Base-by-base conservation (phyloP, 2,113 vertebrate genomes). In the Ammodytes marinus region DNA sequence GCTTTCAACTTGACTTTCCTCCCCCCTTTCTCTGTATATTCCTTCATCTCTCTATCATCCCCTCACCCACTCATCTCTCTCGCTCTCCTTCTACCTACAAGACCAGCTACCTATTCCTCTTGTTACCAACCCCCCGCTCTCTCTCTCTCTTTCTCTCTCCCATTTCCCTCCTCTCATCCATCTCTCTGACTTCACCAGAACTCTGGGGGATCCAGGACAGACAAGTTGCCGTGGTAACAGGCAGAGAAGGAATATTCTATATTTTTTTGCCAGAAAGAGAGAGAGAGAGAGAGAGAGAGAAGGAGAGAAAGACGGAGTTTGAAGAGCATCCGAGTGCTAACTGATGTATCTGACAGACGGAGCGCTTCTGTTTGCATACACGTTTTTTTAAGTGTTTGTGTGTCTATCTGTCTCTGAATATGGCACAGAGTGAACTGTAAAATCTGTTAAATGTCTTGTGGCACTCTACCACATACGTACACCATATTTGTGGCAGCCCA, bases 171-270 rank as follows among this genome's bases (percentile, higher is more conserved):
- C 74, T 81, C 91, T 92, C 89, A 92, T 93, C 88, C 90, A 90
- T 92, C 89, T 93, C 80, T 87, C 84, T 74, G 92, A 94, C 93
- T 91, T 84, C 88, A 88, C 91, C 78, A 82, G 91, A 95, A 93
- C 93, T 93, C 92, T 92, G 86, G 92, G 92, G 92, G 93, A 94
- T 93, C 92, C 92, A 93, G 92, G 93, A 93, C 93, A 93, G 91
- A 93, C 91, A 92, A 84, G 95, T 95, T 95, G 93, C 95, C 92
- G 88, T 94, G 95, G 94, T 94, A 93, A 95, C 95, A 93, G 91
- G 92, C 89, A 88, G 88, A 93, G 88, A 72, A 88, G 83, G 91
- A 91, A 85, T 85, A 86, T 86, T 89, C 70, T 55, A 40, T 85
- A 37, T 86, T 82, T 83, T 80, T 77, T 86, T 82, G 47, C n/a